Percentiles rank a stretch among this genome's conserved stretches.
phyloP scores from a whole-genome alignment of 2,113 vertebrate species.

The Glaucomys volans region DNA sequence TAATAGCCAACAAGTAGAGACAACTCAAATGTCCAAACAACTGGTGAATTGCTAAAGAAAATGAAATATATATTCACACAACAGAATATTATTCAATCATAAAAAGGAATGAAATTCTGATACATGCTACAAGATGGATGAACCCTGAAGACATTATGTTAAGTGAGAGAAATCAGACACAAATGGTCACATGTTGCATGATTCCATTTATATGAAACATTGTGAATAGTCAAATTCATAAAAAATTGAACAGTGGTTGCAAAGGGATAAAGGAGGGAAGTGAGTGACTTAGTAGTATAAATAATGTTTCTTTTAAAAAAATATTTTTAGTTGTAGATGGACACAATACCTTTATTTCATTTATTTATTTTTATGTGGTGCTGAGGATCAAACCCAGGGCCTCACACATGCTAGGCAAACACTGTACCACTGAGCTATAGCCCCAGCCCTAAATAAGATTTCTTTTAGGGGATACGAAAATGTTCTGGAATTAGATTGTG shows the following conservation, averaged over 20 bases:
- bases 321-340: too few species aligned
- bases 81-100: neutral
- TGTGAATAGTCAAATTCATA: neutral
- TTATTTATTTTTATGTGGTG: too few species aligned
- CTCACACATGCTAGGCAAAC: too few species aligned
- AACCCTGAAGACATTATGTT: neutral
- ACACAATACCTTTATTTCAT: too few species aligned
- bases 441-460: neutral
- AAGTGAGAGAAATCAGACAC: conserved; percentile 32
- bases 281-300: neutral
- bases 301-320: too few species aligned
- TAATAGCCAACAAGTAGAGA: neutral
- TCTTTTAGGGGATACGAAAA: neutral
- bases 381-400: too few species aligned
- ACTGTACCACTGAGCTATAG: too few species aligned
- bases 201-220: neutral
- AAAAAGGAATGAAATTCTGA: neutral
- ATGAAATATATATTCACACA: neutral
- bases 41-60: neutral
- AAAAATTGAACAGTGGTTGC: neutral
- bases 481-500: conserved; percentile 22
- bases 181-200: too few species aligned
- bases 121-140: neutral
- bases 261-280: fast-evolving
- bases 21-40: neutral